Evolutionary conservation across 2,797 vertebrate species (phyloP).

Genomic region (Microctenopoma steveboyesi): DNA sequence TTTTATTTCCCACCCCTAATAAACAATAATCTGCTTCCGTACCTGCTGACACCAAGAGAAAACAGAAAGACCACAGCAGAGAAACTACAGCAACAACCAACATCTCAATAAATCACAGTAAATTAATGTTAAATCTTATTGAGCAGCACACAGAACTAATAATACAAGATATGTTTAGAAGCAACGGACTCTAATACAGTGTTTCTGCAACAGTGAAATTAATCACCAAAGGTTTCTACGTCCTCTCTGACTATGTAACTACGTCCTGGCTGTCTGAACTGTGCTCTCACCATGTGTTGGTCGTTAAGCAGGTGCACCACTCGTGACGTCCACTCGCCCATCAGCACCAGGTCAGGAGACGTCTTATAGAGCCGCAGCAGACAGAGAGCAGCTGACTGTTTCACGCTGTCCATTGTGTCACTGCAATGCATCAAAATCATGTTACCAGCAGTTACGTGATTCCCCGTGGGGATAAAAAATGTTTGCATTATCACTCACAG

Average conservation of each 20-base stretch:
- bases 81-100: too few species aligned
- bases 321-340: constrained; percentile 94
- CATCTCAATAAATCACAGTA: too few species aligned
- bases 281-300: constrained; percentile 90
- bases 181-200: too few species aligned
- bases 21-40: too few species aligned
- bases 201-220: too few species aligned
- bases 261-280: not conserved
- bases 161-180: too few species aligned
- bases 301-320: constrained; percentile 94
- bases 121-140: too few species aligned
- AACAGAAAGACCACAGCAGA: too few species aligned
- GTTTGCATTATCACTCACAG: not conserved
- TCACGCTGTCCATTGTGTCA: constrained; percentile 96
- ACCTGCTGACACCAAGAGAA: too few species aligned
- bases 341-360: constrained; percentile 91
- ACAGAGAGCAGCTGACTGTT: constrained; percentile 92
- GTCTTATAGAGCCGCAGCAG: constrained; percentile 92
- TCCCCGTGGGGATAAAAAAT: not conserved
- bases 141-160: too few species aligned
- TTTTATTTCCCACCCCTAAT: too few species aligned
- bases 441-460: not conserved
- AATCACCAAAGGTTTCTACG: too few species aligned
- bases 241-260: not conserved
- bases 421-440: constrained; percentile 68